Conservation (phyloP, 2,888 invertebrate genomes). For the Athalia cordata region DNA sequence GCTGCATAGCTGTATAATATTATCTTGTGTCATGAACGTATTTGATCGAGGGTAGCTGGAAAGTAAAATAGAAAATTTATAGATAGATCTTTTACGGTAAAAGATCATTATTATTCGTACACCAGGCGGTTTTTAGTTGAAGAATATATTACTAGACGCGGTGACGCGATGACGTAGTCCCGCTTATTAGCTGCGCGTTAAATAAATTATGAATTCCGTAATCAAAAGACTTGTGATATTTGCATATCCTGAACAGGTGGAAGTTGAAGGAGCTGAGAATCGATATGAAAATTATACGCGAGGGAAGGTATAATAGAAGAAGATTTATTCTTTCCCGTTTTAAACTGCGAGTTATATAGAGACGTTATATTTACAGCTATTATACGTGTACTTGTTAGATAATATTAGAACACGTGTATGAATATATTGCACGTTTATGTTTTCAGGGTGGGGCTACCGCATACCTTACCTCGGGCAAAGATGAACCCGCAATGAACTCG, state of each 20-base stretch:
- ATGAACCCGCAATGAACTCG: background rate
- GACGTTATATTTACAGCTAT: no score
- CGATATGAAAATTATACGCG: background rate
- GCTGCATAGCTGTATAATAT: no score
- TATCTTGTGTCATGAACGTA: no score
- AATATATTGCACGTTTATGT: slow-evolving; percentile 9
- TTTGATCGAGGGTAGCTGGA: no score
- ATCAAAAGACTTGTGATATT: background rate
- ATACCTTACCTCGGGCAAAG: slow-evolving; percentile 18
- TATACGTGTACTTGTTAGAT: no score
- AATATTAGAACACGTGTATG: background rate
- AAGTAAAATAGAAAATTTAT: background rate
- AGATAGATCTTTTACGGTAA: background rate
- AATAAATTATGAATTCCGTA: background rate
- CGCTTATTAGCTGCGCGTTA: background rate
- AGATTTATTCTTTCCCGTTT: no score
- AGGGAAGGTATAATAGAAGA: background rate
- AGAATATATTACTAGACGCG: no score
- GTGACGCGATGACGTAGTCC: background rate
- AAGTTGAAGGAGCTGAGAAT: background rate
- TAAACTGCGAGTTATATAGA: no score
- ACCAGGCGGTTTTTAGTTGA: background rate
- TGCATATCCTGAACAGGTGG: background rate
- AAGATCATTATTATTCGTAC: background rate
- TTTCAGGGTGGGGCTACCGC: slow-evolving; percentile 36